These are phyloP conservation scores for Paramisgurnus dabryanus DNA, from an alignment of 2,113 vertebrate species.

Conservation along the genomic window DNA sequence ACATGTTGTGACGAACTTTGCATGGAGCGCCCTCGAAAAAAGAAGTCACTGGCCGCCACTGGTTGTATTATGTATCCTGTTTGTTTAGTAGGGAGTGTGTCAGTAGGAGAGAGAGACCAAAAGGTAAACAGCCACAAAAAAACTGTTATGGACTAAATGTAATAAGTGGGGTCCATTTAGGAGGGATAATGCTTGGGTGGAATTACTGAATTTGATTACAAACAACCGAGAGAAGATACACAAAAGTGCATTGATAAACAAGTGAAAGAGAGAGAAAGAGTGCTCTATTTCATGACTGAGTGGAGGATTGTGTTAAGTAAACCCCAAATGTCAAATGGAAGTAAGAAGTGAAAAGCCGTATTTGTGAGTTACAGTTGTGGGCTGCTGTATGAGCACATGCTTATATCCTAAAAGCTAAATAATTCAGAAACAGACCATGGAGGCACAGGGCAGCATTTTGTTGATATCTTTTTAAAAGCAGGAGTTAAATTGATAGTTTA, in stretches of 20 bases:
- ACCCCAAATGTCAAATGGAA: slow-evolving; percentile 37
- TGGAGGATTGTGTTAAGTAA: slow-evolving; percentile 33
- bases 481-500: no score
- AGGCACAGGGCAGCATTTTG: background rate
- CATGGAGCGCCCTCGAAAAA: no score
- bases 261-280: slow-evolving; percentile 40
- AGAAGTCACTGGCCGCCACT: no score
- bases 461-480: background rate
- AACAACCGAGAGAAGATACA: slow-evolving; percentile 39
- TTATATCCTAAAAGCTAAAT: slow-evolving; percentile 6
- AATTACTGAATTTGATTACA: slow-evolving; percentile 45
- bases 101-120: background rate
- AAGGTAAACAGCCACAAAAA: background rate
- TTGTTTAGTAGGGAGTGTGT: slow-evolving; percentile 6
- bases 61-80: background rate
- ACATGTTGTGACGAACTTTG: no score
- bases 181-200: slow-evolving; percentile 31
- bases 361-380: background rate
- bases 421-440: slow-evolving; percentile 24
- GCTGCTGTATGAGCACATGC: background rate
- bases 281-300: slow-evolving; percentile 41
- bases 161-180: slow-evolving; percentile 20
- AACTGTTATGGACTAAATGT: background rate
- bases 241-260: slow-evolving; percentile 27
- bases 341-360: slow-evolving; percentile 15